Evolutionary conservation across 2,113 vertebrate genomes (phyloP).

Genomic region (Carassius carassius): DNA sequence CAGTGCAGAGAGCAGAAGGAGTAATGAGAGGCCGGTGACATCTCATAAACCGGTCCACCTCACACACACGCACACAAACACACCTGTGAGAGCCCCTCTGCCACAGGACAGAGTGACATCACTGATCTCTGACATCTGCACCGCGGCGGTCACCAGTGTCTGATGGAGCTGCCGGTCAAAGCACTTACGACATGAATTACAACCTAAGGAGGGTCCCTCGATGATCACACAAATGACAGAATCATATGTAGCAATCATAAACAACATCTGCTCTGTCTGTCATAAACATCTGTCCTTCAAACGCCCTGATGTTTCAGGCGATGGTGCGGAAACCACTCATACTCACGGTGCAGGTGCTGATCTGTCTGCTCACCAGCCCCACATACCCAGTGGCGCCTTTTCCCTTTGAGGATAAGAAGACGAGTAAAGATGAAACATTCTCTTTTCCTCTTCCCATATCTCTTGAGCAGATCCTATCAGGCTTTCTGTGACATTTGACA

Average conservation of each 20-base stretch:
- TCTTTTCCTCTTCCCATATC: constrained; percentile 47
- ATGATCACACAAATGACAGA: constrained; percentile 13
- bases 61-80: constrained; percentile 26
- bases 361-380: constrained; percentile 26
- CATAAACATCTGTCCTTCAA: constrained; percentile 52
- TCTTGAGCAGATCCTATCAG: constrained; percentile 55
- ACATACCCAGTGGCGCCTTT: constrained; percentile 1
- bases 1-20: constrained; percentile 58
- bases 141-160: neutral
- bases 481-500: constrained; percentile 57
- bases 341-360: constrained; percentile 54
- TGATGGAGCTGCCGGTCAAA: constrained; percentile 43
- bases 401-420: constrained; percentile 45
- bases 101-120: constrained; percentile 31
- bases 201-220: constrained; percentile 27
- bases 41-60: constrained; percentile 56
- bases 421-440: constrained; percentile 57
- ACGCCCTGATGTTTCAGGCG: constrained; percentile 47
- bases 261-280: constrained; percentile 19
- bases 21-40: constrained; percentile 54
- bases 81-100: constrained; percentile 37
- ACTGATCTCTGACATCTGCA: constrained; percentile 39
- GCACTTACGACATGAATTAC: constrained; percentile 1
- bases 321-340: constrained; percentile 43
- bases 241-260: constrained; percentile 31